Conservation (phyloP, 1,140 invertebrate genomes). For the Cheumatopsyche charites region DNA sequence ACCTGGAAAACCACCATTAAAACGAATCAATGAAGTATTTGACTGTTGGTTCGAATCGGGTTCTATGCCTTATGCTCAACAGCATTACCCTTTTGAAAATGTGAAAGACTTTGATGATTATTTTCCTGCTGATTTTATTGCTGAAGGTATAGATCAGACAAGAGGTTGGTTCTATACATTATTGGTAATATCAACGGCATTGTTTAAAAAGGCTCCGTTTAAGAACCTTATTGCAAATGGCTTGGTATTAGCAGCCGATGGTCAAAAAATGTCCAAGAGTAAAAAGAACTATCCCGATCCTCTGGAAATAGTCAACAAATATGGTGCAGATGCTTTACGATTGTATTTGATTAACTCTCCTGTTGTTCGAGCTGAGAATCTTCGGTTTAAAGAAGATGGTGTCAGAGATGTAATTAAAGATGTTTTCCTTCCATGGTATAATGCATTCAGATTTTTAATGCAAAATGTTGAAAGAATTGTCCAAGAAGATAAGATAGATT, state of each 20-base stretch:
- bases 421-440: slow-evolving; percentile 98
- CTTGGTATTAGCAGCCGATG: slow-evolving; percentile 92
- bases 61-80: slow-evolving; percentile 98
- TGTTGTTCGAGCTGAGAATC: slow-evolving; percentile 95
- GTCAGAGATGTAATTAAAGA: slow-evolving; percentile 97
- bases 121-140: slow-evolving; percentile 99
- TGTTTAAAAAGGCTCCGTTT: slow-evolving; percentile 97
- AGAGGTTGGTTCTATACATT: slow-evolving; percentile 99
- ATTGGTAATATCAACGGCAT: slow-evolving; percentile 91
- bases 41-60: slow-evolving; percentile 99
- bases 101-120: slow-evolving; percentile 88
- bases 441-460: slow-evolving; percentile 94
- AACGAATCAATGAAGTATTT: slow-evolving; percentile 93
- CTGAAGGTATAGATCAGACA: slow-evolving; percentile 99
- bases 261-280: slow-evolving; percentile 99
- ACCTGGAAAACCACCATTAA: slow-evolving; percentile 81
- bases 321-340: slow-evolving; percentile 95
- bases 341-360: slow-evolving; percentile 98
- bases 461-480: slow-evolving; percentile 89
- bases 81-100: slow-evolving; percentile 96
- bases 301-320: slow-evolving; percentile 88
- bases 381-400: slow-evolving; percentile 96
- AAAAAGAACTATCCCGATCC: slow-evolving; percentile 99
- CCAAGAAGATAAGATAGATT: slow-evolving; percentile 69
- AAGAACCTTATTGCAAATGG: slow-evolving; percentile 98